Evolutionary conservation across 1,140 invertebrate species (phyloP).

Genomic region (Bombus impatiens): DNA sequence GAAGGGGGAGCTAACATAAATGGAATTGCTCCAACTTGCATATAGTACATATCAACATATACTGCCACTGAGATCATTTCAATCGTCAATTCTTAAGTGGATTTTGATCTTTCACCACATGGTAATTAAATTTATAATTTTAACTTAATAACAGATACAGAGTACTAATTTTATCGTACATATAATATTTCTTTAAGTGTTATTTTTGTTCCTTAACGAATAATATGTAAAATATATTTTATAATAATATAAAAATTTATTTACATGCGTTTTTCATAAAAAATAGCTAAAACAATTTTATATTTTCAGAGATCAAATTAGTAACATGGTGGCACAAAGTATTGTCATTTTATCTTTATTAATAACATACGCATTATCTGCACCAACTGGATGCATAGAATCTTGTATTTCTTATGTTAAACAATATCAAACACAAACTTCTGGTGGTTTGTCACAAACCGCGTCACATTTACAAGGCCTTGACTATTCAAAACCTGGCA

Average conservation of each 20-base stretch:
- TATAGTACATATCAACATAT: constrained; percentile 70
- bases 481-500: constrained; percentile 67
- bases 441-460: constrained; percentile 25
- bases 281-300: constrained; percentile 27
- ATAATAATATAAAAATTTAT: constrained; percentile 18
- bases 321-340: constrained; percentile 55
- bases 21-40: constrained; percentile 75
- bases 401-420: constrained; percentile 47
- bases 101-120: constrained; percentile 43
- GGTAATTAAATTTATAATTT: constrained; percentile 54
- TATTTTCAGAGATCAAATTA: constrained; percentile 53
- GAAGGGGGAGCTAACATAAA: constrained; percentile 76
- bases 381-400: constrained; percentile 70
- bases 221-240: background rate
- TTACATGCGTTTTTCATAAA: constrained; percentile 1
- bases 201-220: background rate
- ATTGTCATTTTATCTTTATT: constrained; percentile 60
- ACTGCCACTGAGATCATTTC: constrained; percentile 72
- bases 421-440: constrained; percentile 32
- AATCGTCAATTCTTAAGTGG: constrained; percentile 29
- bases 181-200: background rate
- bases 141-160: background rate
- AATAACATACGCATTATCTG: constrained; percentile 54
- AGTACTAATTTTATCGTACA: background rate
- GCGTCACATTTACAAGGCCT: constrained; percentile 44